Evolutionary conservation across 2,888 invertebrate genomes (phyloP), one percentile per base, ranked within the genome.

Genomic region (Dascillus cervinus): DNA sequence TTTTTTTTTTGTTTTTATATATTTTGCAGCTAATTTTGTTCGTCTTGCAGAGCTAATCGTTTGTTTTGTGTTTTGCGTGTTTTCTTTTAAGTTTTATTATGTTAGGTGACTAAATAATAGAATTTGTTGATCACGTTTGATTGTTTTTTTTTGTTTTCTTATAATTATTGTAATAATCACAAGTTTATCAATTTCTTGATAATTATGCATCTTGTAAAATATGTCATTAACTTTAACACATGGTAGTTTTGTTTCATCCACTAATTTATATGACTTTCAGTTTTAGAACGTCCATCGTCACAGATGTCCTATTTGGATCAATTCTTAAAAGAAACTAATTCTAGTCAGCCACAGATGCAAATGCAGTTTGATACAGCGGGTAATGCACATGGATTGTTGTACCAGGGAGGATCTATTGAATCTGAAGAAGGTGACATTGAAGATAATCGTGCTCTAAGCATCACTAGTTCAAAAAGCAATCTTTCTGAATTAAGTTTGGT

Each of bases 231-330:
- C n/a, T n/a, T n/a, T n/a, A n/a, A n/a, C n/a, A n/a, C n/a, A n/a
- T n/a, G n/a, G n/a, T n/a, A n/a, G n/a, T n/a, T n/a, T n/a, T n/a
- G n/a, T n/a, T n/a, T n/a, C n/a, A n/a, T n/a, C n/a, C n/a, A n/a
- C n/a, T n/a, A n/a, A n/a, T n/a, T n/a, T n/a, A n/a, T n/a, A n/a
- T n/a, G n/a, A n/a, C 50, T 67, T 70, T 43, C 73, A 90, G 89
- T 89, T 68, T 65, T 88, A 69, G 90, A 90, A 59, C 77, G 90
- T 47, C 87, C 90, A 28, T 80, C 88, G 19, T 91, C 91, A 15
- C 90, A 90, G 66, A 84, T 89, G 79, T 90, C 90, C 44, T 89
- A 89, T 65, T 66, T 88, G 59, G 90, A 90, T 59, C 88, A 89
- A 57, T 91, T 92, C 62, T 70, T 91, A 50, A 89, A 88, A 58